phyloP scores from a whole-genome alignment of 2,797 vertebrate species.

The Melanotaenia trifasciata region DNA sequence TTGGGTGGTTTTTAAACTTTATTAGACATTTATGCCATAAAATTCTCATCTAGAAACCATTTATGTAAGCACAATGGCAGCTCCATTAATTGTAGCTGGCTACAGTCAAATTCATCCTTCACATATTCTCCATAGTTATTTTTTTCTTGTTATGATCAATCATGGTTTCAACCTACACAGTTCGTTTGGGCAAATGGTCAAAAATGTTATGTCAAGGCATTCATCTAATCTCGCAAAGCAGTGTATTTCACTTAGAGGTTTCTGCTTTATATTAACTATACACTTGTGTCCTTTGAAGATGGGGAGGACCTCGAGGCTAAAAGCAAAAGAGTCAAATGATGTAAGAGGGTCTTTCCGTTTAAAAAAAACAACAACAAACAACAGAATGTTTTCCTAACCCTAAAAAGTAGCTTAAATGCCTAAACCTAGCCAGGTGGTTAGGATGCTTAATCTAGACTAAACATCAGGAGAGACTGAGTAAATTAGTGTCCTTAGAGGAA shows the following conservation, averaged over 20 bases:
- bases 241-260: not conserved
- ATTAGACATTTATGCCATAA: not conserved
- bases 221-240: not conserved
- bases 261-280: not conserved
- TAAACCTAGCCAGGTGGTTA: not conserved
- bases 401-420: not conserved
- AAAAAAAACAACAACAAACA: too few relatives aligned
- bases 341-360: not conserved
- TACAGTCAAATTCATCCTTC: conserved; percentile 6
- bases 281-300: too few relatives aligned
- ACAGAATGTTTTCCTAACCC: too few relatives aligned
- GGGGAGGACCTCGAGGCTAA: too few relatives aligned
- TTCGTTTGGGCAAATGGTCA: too few relatives aligned
- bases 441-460: not conserved
- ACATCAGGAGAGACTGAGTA: not conserved
- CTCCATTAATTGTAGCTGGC: not conserved
- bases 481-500: not conserved
- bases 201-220: not conserved
- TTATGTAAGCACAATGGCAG: not conserved
- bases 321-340: not conserved
- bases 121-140: conserved; percentile 12
- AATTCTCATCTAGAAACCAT: not conserved
- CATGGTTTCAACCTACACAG: too few relatives aligned
- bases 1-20: not conserved
- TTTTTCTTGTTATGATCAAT: too few relatives aligned